A percentile compares a stretch with the other conserved stretches of the same genome.
These are phyloP conservation scores for Anoplophora glabripennis DNA, from an alignment of 1,140 invertebrate species.

Conservation along the genomic window DNA sequence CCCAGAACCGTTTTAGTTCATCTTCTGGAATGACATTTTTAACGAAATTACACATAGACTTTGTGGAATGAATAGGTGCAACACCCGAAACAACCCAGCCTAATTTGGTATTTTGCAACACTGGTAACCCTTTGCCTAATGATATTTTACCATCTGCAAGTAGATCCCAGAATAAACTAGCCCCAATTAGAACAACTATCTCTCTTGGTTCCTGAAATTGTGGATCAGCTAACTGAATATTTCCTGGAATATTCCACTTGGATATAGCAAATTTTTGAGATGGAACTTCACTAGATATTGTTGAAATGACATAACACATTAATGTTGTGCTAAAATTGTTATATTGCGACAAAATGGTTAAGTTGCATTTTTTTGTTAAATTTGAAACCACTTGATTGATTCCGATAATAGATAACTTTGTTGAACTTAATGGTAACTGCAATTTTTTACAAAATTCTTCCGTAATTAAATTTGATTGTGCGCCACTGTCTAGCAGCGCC, in stretches of 20 bases:
- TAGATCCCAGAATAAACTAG: slow-evolving; percentile 23
- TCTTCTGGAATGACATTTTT: background rate
- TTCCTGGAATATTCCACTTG: slow-evolving; percentile 23
- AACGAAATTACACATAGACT: background rate
- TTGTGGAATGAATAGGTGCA: background rate
- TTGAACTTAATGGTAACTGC: background rate
- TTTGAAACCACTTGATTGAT: background rate
- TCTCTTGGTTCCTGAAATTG: slow-evolving; percentile 22
- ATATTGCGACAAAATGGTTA: background rate
- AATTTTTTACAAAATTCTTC: slow-evolving; percentile 1
- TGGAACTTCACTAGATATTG: slow-evolving; percentile 16
- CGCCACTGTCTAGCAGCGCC: slow-evolving; percentile 1
- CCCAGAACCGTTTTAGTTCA: slow-evolving; percentile 31
- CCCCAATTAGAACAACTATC: slow-evolving; percentile 32
- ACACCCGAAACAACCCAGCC: slow-evolving; percentile 36
- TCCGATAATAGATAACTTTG: background rate
- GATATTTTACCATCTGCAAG: slow-evolving; percentile 24
- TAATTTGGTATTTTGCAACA: slow-evolving; percentile 37
- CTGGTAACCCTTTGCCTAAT: slow-evolving; percentile 25
- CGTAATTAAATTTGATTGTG: background rate
- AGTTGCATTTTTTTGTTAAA: background rate
- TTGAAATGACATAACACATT: slow-evolving; percentile 16
- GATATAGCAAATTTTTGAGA: slow-evolving; percentile 1
- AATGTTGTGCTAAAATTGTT: slow-evolving; percentile 10
- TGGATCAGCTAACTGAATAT: slow-evolving; percentile 33